Evolutionary conservation across 92 coral and sea anemone species (phyloP), one percentile per base, ranked within the genome.

Genomic region (Siderastrea siderea): DNA sequence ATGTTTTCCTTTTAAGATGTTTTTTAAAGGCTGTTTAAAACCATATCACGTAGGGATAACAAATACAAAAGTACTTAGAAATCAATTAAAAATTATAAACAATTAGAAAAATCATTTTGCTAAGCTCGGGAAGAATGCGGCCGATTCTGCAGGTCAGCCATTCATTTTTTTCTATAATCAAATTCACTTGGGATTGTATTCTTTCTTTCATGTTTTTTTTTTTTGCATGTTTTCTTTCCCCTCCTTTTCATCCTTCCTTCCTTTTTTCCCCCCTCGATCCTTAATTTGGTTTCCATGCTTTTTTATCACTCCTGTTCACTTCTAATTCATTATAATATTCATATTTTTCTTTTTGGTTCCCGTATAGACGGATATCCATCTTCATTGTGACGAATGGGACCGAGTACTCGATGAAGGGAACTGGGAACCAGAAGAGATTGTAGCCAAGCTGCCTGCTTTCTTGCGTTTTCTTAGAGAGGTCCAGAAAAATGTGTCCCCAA

Each of bases 341-440:
- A 12, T 7, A 16, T 49, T 9, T 69, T 70, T 60, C 1, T 8
- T 57, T n/a, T 57, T 26, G 58, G 50, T 48, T 19, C 13, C 59
- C 3, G 14, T 57, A 2, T 46, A 88, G 92, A 43, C 79, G 55
- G 96, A 91, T 65, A 83, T 94, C 13, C 96, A 94, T 65, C 90
- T 94, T 10, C 90, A 85, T 52, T 91, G 91, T 77, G 90, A 94
- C 46, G 96, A 91, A 64, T 94, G 94, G 93, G 95, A 93, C 81
- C 52, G 74, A 60, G 57, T 71, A 38, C 87, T 93, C 9, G 72
- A 72, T 15, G 79, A 80, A 62, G 86, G 75, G 51, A 57, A 68
- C 49, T 88, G 94, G 94, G 82, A 92, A 16, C 93, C 96, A 68
- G 84, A 94, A 47, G 74, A 91, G 92, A 80, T 94, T 76, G 90